These are phyloP conservation scores for Argya squamiceps DNA, from an alignment of 2,797 vertebrate genomes.

Conservation along the genomic window DNA sequence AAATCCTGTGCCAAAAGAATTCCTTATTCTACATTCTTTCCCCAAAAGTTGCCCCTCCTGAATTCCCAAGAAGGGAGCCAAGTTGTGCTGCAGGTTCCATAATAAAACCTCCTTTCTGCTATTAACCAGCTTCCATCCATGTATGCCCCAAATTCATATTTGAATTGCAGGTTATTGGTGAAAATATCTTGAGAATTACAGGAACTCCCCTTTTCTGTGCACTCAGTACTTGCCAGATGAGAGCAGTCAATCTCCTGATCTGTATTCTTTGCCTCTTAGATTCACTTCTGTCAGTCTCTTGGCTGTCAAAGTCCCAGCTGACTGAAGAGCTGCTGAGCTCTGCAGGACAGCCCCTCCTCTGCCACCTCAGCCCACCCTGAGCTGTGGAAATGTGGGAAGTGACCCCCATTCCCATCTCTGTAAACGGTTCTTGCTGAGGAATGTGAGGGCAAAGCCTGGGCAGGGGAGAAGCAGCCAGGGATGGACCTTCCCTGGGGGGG, in stretches of 20 bases:
- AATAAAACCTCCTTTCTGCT: slow-evolving; percentile 24
- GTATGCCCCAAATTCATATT: not conserved
- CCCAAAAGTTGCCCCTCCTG: not conserved
- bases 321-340: not conserved
- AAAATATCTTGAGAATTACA: not conserved
- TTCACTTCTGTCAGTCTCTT: not conserved
- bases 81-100: slow-evolving; percentile 7
- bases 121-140: not conserved
- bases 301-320: not conserved
- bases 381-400: not conserved
- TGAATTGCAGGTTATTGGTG: slow-evolving; percentile 10
- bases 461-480: not conserved
- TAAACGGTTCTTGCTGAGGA: not conserved
- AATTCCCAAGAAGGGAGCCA: not conserved
- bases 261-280: slow-evolving; percentile 11
- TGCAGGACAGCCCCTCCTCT: not conserved
- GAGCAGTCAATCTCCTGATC: not conserved
- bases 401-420: not conserved
- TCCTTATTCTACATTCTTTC: not conserved
- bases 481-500: not conserved
- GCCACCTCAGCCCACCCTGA: not conserved
- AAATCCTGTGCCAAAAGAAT: slow-evolving; percentile 59
- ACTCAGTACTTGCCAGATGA: not conserved
- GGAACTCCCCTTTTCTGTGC: not conserved
- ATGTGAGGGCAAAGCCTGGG: not conserved